Percentiles rank a stretch among this genome's conserved stretches.
These are phyloP conservation scores for Grallaria varia DNA, from an alignment of 2,113 vertebrate genomes.

Conservation along the genomic window DNA sequence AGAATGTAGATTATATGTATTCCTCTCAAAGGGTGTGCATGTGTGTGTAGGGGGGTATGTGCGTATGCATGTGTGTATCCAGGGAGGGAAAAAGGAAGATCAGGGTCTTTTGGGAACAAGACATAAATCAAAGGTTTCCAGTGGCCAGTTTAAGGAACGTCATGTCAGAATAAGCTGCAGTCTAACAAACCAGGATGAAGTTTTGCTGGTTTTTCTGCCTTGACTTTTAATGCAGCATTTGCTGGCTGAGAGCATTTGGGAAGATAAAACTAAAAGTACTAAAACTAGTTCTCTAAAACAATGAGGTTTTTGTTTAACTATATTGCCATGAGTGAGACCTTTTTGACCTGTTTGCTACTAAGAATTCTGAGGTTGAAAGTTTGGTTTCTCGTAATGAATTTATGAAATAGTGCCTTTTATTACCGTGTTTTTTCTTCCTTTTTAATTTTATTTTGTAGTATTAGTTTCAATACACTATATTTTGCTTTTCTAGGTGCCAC, in stretches of 20 bases:
- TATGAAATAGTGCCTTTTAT: not conserved
- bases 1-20: not conserved
- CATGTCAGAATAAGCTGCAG: not conserved
- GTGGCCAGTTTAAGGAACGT: not conserved
- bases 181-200: not conserved
- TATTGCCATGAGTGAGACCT: not conserved
- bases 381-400: not conserved
- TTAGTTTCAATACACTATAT: not conserved
- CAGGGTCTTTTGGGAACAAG: not conserved
- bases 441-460: not conserved
- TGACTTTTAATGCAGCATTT: not conserved
- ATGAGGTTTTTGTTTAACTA: not conserved
- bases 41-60: too few species aligned
- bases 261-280: slow-evolving; percentile 11
- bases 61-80: not conserved
- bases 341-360: not conserved
- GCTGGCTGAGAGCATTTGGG: not conserved
- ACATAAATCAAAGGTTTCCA: not conserved
- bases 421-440: not conserved
- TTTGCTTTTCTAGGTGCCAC: slow-evolving; percentile 80
- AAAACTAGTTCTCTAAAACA: not conserved
- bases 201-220: not conserved
- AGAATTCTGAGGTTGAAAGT: slow-evolving; percentile 6
- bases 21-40: not conserved
- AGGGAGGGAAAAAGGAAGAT: not conserved